These are phyloP conservation scores for Steatocranus sp. DNA, from an alignment of 2,797 vertebrate species.

Conservation along the genomic window DNA sequence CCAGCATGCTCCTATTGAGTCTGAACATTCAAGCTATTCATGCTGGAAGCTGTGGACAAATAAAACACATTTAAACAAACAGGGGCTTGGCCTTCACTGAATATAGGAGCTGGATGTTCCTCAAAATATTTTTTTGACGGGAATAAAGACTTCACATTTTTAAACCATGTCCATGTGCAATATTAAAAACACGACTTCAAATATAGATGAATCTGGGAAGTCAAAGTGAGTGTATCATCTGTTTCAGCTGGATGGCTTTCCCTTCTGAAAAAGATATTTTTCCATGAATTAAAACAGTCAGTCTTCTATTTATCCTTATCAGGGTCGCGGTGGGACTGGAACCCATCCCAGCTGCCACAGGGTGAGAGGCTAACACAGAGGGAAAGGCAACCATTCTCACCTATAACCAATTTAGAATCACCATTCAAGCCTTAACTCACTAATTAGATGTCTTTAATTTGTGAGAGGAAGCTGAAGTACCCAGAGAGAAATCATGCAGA, in stretches of 20 bases:
- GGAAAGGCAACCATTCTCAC: not conserved
- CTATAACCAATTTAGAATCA: not conserved
- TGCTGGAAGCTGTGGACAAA: not conserved
- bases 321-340: not conserved
- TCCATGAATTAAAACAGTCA: not conserved
- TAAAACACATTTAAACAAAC: not conserved
- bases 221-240: not conserved
- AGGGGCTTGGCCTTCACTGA: not conserved
- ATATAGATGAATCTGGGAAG: not conserved
- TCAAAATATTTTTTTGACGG: not conserved
- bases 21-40: not conserved
- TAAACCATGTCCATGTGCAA: not conserved
- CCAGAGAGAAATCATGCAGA: no score
- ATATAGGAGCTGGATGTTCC: not conserved
- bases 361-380: not conserved
- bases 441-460: not conserved
- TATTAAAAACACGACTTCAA: not conserved
- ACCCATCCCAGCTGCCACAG: not conserved
- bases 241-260: not conserved
- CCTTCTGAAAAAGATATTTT: not conserved
- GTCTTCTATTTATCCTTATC: not conserved
- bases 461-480: no score
- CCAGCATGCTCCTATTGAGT: not conserved
- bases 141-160: not conserved
- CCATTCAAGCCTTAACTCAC: not conserved